These are phyloP conservation scores for Halichoeres trimaculatus DNA, from an alignment of 2,113 vertebrate genomes.

Conservation along the genomic window DNA sequence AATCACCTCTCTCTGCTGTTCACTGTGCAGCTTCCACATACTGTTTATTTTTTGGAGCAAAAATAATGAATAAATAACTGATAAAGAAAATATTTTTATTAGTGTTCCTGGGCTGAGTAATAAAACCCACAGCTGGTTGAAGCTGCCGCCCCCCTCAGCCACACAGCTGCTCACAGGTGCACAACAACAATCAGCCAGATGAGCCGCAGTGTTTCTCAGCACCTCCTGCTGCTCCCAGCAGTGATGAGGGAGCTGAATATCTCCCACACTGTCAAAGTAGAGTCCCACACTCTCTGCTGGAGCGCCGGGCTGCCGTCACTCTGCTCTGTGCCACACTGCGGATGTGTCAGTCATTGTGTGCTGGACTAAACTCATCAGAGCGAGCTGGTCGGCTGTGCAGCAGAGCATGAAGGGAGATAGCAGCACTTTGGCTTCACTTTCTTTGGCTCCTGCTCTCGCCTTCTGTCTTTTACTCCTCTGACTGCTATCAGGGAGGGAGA, in stretches of 20 bases:
- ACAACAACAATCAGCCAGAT: slow-evolving; percentile 38
- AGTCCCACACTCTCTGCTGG: slow-evolving; percentile 31
- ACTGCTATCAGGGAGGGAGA: background rate
- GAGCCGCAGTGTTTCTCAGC: slow-evolving; percentile 24
- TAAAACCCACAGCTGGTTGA: background rate
- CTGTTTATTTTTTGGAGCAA: background rate
- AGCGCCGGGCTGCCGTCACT: slow-evolving; percentile 27
- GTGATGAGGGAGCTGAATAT: slow-evolving; percentile 21
- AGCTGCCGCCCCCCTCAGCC: background rate
- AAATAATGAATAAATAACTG: background rate
- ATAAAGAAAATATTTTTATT: slow-evolving; percentile 11
- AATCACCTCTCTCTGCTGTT: background rate
- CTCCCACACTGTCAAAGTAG: slow-evolving; percentile 37
- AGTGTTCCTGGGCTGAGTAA: background rate
- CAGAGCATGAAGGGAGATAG: slow-evolving; percentile 50
- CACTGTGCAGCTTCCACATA: too few species aligned
- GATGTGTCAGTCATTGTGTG: slow-evolving; percentile 57
- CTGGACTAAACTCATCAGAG: slow-evolving; percentile 43
- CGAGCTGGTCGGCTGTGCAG: slow-evolving; percentile 39
- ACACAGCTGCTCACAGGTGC: slow-evolving; percentile 51
- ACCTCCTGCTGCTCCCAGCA: slow-evolving; percentile 5
- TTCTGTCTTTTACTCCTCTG: background rate
- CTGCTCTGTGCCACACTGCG: slow-evolving; percentile 31
- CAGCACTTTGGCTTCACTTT: slow-evolving; percentile 30
- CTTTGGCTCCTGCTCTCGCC: background rate